These are phyloP conservation scores for Merops nubicus DNA, from an alignment of 2,113 vertebrate species.

Conservation along the genomic window DNA sequence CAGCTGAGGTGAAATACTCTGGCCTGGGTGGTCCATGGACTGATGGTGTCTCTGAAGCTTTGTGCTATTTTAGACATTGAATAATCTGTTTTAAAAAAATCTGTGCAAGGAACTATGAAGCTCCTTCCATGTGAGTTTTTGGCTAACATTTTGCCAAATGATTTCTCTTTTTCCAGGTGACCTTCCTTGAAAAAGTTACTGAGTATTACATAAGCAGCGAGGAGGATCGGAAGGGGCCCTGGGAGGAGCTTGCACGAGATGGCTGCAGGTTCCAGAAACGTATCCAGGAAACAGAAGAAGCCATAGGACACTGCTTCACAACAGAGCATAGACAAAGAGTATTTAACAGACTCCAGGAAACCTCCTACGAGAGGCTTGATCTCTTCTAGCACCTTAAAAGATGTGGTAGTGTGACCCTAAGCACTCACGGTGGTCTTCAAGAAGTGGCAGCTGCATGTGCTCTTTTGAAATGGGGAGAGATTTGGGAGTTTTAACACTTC, in stretches of 20 bases:
- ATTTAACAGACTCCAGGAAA: conserved; percentile 62
- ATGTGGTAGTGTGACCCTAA: neutral
- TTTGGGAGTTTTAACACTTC: neutral
- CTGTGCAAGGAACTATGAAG: neutral
- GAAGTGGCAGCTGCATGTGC: conserved; percentile 66
- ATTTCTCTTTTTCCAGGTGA: conserved; percentile 79
- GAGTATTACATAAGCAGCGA: conserved; percentile 87
- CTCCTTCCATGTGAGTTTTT: neutral
- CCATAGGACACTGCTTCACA: conserved; percentile 85
- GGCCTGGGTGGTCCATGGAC: neutral
- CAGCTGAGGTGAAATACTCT: neutral
- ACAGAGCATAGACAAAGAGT: conserved; percentile 80
- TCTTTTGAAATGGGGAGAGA: neutral
- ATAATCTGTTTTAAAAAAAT: neutral
- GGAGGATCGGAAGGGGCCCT: conserved; percentile 90
- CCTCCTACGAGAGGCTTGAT: neutral
- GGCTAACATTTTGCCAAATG: neutral
- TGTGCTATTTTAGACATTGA: fast-evolving
- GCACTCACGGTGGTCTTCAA: neutral
- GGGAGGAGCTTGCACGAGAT: conserved; percentile 94
- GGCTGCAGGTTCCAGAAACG: conserved; percentile 89
- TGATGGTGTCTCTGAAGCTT: neutral
- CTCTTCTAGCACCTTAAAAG: conserved; percentile 23
- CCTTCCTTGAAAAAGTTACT: conserved; percentile 88
- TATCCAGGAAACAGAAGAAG: conserved; percentile 88